These are phyloP conservation scores for Protobothrops flavoviridis DNA, from an alignment of 2,113 vertebrate species.

Conservation along the genomic window DNA sequence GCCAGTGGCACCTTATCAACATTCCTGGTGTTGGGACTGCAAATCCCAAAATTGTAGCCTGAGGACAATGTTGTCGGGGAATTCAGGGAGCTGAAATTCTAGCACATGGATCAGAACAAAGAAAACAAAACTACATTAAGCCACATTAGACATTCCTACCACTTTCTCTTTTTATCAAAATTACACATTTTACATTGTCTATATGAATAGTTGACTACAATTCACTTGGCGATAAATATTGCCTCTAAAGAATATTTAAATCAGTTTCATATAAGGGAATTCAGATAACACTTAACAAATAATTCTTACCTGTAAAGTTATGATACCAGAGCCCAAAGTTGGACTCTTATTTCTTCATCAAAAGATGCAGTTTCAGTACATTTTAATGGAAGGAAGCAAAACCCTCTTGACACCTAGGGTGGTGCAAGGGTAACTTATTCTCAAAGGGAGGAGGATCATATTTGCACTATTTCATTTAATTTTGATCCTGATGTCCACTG, in stretches of 20 bases:
- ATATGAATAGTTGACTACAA: not conserved
- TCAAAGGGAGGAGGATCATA: not conserved
- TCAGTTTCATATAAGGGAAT: not conserved
- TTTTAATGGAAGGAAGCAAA: not conserved
- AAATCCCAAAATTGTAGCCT: not conserved
- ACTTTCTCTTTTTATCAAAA: not conserved
- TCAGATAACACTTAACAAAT: not conserved
- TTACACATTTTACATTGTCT: constrained; percentile 8
- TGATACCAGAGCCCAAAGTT: not conserved
- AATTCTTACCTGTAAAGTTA: not conserved
- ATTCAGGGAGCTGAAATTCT: not conserved
- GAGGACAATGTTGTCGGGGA: not conserved
- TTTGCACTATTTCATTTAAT: not conserved
- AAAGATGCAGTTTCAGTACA: not conserved
- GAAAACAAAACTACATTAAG: not conserved
- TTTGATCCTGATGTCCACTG: not conserved
- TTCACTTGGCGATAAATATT: not conserved
- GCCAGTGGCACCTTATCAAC: not conserved
- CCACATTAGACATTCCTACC: not conserved
- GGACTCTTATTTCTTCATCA: not conserved
- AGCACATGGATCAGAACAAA: not conserved
- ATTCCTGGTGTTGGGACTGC: not conserved
- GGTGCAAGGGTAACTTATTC: not conserved
- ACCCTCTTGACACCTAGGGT: not conserved
- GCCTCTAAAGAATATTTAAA: not conserved